These are phyloP conservation scores for Oppia nitens DNA, from an alignment of 1,140 invertebrate species.

Conservation along the genomic window DNA sequence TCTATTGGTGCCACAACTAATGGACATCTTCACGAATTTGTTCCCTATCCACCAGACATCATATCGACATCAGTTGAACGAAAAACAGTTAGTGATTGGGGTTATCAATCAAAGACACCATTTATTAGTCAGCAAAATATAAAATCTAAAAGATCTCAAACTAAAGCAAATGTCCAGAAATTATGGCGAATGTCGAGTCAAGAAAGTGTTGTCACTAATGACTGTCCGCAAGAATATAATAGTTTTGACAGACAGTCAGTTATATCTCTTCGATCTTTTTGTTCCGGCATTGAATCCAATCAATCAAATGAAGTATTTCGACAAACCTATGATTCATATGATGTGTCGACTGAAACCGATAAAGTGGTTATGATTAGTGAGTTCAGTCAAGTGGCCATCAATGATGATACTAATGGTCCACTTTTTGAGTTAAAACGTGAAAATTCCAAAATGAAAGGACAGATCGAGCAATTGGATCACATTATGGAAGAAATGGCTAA, in stretches of 20 bases:
- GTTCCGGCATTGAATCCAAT: background rate
- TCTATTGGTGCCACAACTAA: background rate
- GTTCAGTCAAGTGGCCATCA: background rate
- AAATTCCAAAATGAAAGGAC: background rate
- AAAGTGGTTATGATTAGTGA: background rate
- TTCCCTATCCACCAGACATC: slow-evolving; percentile 6
- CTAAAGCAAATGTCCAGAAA: background rate
- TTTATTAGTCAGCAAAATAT: background rate
- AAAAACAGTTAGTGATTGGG: background rate
- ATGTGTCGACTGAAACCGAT: background rate
- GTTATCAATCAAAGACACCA: background rate
- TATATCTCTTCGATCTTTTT: background rate
- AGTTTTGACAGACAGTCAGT: background rate
- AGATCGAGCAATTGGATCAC: slow-evolving; percentile 5
- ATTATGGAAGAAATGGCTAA: slow-evolving; percentile 11
- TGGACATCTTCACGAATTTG: background rate
- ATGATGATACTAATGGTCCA: background rate
- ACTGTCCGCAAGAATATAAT: background rate
- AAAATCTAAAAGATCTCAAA: background rate
- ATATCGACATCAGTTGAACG: slow-evolving; percentile 9
- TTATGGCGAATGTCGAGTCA: background rate
- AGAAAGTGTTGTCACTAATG: background rate
- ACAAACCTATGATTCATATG: background rate
- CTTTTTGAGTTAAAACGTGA: background rate
- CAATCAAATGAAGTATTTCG: background rate